These are phyloP conservation scores for Aphis gossypii DNA, from an alignment of 1,140 invertebrate genomes.

Conservation along the genomic window DNA sequence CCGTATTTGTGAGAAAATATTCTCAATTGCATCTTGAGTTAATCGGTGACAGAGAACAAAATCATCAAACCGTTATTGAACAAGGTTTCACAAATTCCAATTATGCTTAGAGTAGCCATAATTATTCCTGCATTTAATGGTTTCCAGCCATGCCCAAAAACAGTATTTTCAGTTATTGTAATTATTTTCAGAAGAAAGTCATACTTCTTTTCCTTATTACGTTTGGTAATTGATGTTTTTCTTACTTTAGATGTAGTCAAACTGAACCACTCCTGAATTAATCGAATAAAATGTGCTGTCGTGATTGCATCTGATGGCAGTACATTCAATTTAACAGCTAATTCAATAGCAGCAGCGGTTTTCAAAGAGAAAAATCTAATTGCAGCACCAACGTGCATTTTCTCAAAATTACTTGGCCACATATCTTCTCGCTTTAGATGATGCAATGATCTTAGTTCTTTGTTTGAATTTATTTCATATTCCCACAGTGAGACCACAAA, in stretches of 20 bases:
- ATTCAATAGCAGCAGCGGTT: conserved; percentile 42
- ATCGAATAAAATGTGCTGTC: not conserved
- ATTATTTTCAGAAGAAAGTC: conserved; percentile 4
- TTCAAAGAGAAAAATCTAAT: conserved; percentile 23
- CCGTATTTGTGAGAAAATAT: conserved; percentile 53
- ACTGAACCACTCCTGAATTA: not conserved
- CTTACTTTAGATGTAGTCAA: not conserved
- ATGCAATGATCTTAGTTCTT: not conserved
- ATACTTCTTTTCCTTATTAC: conserved; percentile 9
- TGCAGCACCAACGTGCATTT: conserved; percentile 47
- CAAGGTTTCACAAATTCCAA: conserved; percentile 33
- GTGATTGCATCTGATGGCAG: not conserved
- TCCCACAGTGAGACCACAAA: conserved; percentile 7
- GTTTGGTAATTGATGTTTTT: not conserved
- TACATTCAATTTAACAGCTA: not conserved
- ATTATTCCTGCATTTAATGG: conserved; percentile 41
- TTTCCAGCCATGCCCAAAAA: not conserved
- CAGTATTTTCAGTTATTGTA: not conserved
- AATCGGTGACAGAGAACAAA: conserved; percentile 34
- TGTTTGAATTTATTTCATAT: not conserved
- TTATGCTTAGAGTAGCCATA: not conserved
- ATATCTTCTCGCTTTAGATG: conserved; percentile 19
- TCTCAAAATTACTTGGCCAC: conserved; percentile 19
- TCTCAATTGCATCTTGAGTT: conserved; percentile 52
- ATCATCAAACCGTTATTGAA: conserved; percentile 10